Percentiles rank a stretch among this genome's conserved stretches.
Conservation (phyloP, 2,888 invertebrate genomes). For the Meghimatium bilineatum region DNA sequence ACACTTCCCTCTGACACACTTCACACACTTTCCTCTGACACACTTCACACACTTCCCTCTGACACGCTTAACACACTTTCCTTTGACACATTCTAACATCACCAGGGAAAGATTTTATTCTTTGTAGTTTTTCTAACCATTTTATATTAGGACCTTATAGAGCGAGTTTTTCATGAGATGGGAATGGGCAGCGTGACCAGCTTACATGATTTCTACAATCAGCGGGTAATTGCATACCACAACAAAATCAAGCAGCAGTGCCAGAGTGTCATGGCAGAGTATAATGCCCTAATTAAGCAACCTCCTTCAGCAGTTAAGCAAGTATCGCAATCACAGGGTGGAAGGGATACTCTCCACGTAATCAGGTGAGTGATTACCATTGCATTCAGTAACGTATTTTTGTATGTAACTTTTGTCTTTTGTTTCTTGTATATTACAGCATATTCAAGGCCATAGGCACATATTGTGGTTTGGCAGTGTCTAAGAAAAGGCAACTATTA, state of each 20-base stretch:
- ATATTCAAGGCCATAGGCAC: too few species aligned
- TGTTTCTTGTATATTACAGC: too few species aligned
- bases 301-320: conserved; percentile 50
- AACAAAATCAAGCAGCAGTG: conserved; percentile 73
- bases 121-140: neutral
- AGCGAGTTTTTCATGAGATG: conserved; percentile 82
- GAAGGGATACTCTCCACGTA: conserved; percentile 66
- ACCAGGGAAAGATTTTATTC: too few species aligned
- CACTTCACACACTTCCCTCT: too few species aligned
- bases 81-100: too few species aligned
- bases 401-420: too few species aligned
- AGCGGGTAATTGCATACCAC: conserved; percentile 75
- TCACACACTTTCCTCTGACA: too few species aligned
- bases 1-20: too few species aligned
- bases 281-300: conserved; percentile 73
- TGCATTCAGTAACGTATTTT: neutral
- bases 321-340: conserved; percentile 45
- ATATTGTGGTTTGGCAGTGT: too few species aligned
- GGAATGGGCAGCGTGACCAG: conserved; percentile 81
- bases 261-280: conserved; percentile 72
- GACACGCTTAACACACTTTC: too few species aligned
- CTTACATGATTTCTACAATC: conserved; percentile 81
- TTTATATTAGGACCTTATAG: conserved; percentile 80
- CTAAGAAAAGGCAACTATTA: too few species aligned
- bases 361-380: conserved; percentile 61